phyloP scores from a whole-genome alignment of 2,113 vertebrate genomes.

The Mobula birostris region DNA sequence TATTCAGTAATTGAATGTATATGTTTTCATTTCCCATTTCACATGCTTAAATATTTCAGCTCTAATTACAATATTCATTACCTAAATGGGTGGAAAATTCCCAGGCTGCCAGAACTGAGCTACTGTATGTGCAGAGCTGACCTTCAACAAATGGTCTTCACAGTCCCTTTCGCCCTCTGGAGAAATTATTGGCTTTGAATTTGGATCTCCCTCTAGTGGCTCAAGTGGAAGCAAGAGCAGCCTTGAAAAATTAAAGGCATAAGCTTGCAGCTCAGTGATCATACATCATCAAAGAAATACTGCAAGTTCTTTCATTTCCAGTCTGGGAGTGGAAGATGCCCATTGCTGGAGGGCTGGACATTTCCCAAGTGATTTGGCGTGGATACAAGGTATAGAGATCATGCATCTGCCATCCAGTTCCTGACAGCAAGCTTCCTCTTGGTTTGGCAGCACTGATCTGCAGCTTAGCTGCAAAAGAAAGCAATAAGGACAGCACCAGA shows the following conservation, averaged over 20 bases:
- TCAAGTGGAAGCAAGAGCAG: too few species aligned
- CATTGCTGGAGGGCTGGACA: not conserved
- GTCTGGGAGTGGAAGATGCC: not conserved
- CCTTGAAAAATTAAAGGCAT: conserved; percentile 7
- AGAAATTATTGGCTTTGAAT: not conserved
- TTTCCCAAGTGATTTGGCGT: not conserved
- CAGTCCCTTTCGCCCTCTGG: not conserved
- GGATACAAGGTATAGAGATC: not conserved
- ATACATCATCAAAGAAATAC: not conserved
- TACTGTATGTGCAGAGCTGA: not conserved
- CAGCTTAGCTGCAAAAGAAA: not conserved
- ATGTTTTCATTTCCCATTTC: not conserved
- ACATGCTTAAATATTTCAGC: not conserved
- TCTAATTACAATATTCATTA: not conserved
- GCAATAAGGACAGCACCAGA: not conserved
- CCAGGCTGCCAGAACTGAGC: not conserved
- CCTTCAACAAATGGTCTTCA: not conserved
- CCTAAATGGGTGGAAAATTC: not conserved
- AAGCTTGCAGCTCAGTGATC: not conserved
- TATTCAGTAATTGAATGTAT: not conserved
- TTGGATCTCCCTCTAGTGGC: not conserved
- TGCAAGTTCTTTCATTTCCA: not conserved
- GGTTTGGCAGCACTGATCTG: not conserved
- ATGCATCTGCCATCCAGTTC: not conserved
- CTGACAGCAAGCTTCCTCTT: not conserved